Base-by-base conservation (phyloP, 2,113 vertebrate genomes). In the Corythoichthys haematopterus region DNA sequence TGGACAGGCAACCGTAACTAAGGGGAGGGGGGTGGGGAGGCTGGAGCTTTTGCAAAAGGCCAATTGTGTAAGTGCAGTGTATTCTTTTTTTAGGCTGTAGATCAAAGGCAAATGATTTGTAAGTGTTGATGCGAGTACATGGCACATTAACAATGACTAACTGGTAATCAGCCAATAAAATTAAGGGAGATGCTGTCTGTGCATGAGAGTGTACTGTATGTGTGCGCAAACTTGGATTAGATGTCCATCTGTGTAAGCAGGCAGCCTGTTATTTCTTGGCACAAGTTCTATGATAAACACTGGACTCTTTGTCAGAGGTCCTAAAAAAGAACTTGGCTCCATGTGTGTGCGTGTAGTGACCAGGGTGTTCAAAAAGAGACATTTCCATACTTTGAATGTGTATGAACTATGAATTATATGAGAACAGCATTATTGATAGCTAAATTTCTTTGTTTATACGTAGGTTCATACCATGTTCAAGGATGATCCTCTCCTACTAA, bases 231-330 rank as follows among this genome's bases (percentile, higher is more conserved):
- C 62, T 70, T 38, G 56, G 16, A 52, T 65, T 64, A 78, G 66
- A 69, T 70, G 80, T 82, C 67, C 4, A 56, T 77, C 80, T 77
- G 66, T 72, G 65, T 73, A 69, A 77, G 77, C 69, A 79, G 65
- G 75, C 82, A 67, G 79, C 55, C 76, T 72, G 84, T 81, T 73
- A 80, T 80, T 82, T 83, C 72, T 83, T 86, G 85, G 84, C 78
- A 87, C 57, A 45, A 20, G 68, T 66, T 80, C 65, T 60, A 38
- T 46, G 68, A 68, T 58, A 79, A 84, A 89, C 85, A 89, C 80
- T 82, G 66, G 52, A 64, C 75, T 71, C 86, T 84, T 86, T 87
- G 80, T 86, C 62, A 74, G 69, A 71, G 77, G 56, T 72, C 55
- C 76, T 62, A 77, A 71, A 71, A 84, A 81, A 50, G 46, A 69